Conservation (phyloP, 37 sponge, comb jelly and placozoan genomes). For the Spongilla lacustris region DNA sequence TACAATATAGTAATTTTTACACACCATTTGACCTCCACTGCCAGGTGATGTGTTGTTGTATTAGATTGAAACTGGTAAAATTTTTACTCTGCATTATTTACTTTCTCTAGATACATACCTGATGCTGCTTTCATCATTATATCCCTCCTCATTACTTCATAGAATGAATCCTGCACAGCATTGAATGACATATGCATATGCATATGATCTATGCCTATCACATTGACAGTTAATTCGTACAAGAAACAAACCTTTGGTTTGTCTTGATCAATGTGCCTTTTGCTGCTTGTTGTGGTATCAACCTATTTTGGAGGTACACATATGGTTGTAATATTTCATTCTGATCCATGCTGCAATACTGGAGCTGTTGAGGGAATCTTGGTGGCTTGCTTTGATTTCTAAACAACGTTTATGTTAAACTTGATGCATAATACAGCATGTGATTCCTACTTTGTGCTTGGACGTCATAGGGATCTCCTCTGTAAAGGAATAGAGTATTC, state of each 20-base stretch:
- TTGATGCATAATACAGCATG: neutral
- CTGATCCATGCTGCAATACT: neutral
- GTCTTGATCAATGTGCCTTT: neutral
- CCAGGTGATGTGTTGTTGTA: neutral
- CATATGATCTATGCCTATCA: neutral
- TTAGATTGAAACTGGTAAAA: neutral
- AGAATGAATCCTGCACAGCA: neutral
- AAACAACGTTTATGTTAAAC: neutral
- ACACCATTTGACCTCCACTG: neutral
- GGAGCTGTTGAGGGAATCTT: neutral
- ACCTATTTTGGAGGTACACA: neutral
- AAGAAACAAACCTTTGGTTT: neutral
- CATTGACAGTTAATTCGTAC: neutral
- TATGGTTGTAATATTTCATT: neutral
- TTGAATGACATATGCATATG: neutral
- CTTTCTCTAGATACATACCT: neutral
- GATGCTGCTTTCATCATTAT: neutral
- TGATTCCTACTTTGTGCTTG: neutral
- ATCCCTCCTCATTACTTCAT: neutral
- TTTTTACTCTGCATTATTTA: neutral
- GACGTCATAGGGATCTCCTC: neutral
- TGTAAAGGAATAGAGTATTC: neutral
- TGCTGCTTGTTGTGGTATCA: neutral
- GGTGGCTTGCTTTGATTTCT: neutral
- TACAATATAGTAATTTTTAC: neutral